Evolutionary conservation across 2,888 invertebrate genomes (phyloP).

Genomic region (Eupeodes luniger): DNA sequence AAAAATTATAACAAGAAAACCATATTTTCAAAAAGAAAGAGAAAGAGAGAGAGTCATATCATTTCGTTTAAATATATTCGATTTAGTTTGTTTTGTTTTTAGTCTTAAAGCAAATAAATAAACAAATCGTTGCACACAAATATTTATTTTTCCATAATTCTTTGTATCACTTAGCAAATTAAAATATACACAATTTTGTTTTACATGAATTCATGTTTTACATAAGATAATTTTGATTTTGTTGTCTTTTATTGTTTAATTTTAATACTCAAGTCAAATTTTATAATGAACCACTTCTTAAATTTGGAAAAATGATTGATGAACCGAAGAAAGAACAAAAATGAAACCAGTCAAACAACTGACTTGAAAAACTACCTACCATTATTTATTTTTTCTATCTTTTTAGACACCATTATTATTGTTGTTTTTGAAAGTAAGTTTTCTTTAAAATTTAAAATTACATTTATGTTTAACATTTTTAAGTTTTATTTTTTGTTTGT

Average conservation of each 20-base stretch:
- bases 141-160: too few relatives aligned
- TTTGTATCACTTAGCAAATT: conserved; percentile 43
- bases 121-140: conserved; percentile 62
- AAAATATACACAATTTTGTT: background rate
- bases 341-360: conserved; percentile 41
- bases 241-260: too few relatives aligned
- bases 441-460: background rate
- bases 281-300: background rate
- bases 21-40: background rate
- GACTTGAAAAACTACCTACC: conserved; percentile 49
- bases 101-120: conserved; percentile 26
- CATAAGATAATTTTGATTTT: conserved; percentile 32
- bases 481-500: background rate
- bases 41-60: conserved; percentile 8
- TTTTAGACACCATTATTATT: conserved; percentile 20
- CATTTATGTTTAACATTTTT: conserved; percentile 10
- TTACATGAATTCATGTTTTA: background rate
- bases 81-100: background rate
- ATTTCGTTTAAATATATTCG: conserved; percentile 63
- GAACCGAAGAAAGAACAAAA: background rate
- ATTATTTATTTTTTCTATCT: background rate
- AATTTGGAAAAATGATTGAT: background rate
- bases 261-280: too few relatives aligned
- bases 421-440: background rate
- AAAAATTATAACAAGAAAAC: conserved; percentile 6